phyloP scores from a whole-genome alignment of 2,888 invertebrate species.

The Agriopis marginaria region DNA sequence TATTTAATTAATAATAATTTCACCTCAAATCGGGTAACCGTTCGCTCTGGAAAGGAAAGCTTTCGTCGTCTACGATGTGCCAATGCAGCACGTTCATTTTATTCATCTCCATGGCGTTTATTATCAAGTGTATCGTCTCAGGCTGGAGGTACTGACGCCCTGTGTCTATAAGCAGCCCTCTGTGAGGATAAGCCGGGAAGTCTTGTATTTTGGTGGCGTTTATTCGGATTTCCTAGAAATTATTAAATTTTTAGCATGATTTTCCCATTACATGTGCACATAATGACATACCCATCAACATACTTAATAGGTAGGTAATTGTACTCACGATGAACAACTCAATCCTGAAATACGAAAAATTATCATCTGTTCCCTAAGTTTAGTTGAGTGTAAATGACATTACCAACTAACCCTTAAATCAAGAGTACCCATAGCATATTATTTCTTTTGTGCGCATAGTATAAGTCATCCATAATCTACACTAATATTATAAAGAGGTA shows the following conservation, averaged over 20 bases:
- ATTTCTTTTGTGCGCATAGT: too few species aligned
- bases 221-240: constrained; percentile 86
- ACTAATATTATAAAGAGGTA: too few species aligned
- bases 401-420: too few species aligned
- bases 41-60: constrained; percentile 94
- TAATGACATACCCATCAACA: too few species aligned
- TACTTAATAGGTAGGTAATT: too few species aligned
- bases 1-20: background rate
- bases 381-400: too few species aligned
- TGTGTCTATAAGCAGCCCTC: constrained; percentile 95
- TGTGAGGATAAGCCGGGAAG: constrained; percentile 91
- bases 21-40: constrained; percentile 92
- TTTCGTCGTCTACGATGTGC: constrained; percentile 97
- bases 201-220: constrained; percentile 90
- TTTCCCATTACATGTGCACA: too few species aligned
- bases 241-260: background rate
- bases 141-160: constrained; percentile 93
- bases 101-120: constrained; percentile 96
- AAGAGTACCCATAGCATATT: too few species aligned
- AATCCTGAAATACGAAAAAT: too few species aligned
- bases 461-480: too few species aligned
- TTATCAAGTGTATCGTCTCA: constrained; percentile 86
- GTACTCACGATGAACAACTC: too few species aligned
- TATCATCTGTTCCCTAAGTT: too few species aligned
- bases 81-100: constrained; percentile 98